Evolutionary conservation across 2,113 vertebrate species (phyloP).

Genomic region (Mustela nigripes): DNA sequence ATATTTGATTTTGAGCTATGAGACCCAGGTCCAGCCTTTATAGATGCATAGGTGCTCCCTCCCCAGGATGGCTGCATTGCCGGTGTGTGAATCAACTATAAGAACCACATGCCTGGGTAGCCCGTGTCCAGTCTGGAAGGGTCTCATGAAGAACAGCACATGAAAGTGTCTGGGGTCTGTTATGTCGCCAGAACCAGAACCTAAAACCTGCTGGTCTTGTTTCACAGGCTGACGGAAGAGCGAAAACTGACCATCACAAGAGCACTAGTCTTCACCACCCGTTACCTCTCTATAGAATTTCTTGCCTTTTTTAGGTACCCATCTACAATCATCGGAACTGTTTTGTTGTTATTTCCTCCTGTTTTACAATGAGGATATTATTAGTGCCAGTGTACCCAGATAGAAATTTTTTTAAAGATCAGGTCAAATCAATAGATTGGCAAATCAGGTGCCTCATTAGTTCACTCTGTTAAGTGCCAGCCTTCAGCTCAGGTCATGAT

Average conservation of each 20-base stretch:
- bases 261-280: not conserved
- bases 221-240: not conserved
- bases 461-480: not conserved
- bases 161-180: not conserved
- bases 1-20: not conserved
- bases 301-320: not conserved
- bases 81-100: not conserved
- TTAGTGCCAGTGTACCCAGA: not conserved
- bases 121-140: not conserved
- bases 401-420: constrained; percentile 38
- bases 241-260: not conserved
- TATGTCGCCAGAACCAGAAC: not conserved
- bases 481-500: not conserved
- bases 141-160: not conserved
- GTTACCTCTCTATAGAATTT: not conserved
- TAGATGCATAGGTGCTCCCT: fast-evolving
- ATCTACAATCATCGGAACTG: not conserved
- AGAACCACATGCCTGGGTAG: not conserved
- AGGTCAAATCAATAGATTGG: not conserved
- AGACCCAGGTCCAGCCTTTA: not conserved
- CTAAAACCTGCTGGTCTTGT: not conserved
- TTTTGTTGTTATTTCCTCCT: not conserved
- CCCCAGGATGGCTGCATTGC: not conserved
- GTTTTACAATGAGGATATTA: not conserved
- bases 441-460: not conserved